Evolutionary conservation across 2,797 vertebrate species (phyloP), one percentile per base, ranked within the genome.

Genomic region (Halcyon badia): DNA sequence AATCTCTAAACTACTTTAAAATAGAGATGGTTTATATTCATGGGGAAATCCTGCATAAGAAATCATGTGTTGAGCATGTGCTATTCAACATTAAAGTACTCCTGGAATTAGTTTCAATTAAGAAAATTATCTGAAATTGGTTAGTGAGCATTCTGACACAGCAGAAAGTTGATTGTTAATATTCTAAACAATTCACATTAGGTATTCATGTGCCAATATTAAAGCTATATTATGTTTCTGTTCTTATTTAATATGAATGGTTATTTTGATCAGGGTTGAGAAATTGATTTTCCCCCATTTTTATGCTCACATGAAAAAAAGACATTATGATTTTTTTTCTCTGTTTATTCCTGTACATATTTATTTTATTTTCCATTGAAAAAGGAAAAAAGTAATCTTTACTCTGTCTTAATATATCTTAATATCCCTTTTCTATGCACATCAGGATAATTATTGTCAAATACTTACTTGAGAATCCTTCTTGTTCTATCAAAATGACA

Each of bases 101-200:
- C 86, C 39, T 72, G 42, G 62, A 83, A 94, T 91, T 93, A 79
- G 33, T 83, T 94, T 92, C 84, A 94, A 90, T 96, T 95, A 95
- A 91, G 82, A 79, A 86, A 91, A 91, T 87, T 78, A 90, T 86
- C 35, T 79, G 24, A 94, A 90, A 61, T 69, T 88, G 5, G 42
- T 81, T 87, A 88, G 26, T 83, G 49, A 96, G 30, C 24, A 83
- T 87, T 90, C 57, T 79, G 57, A 69, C 15, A 88, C 19, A 71
- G 8, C 12, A 90, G n/a, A 81, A 87, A 75, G 78, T 69, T 78
- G 10, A 64, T 75, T 92, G 31, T 51, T 92, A 62, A 42, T 87
- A 72, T 61, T 61, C n/a, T 64, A 61, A 90, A 62, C 2, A 70
- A 11, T 52, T 87, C 3, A 37, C 31, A 39, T 37, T 35, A 3